A percentile compares a stretch with the other conserved stretches of the same genome.
phyloP scores from a whole-genome alignment of 2,113 vertebrate species.

The Nannospalax galili region DNA sequence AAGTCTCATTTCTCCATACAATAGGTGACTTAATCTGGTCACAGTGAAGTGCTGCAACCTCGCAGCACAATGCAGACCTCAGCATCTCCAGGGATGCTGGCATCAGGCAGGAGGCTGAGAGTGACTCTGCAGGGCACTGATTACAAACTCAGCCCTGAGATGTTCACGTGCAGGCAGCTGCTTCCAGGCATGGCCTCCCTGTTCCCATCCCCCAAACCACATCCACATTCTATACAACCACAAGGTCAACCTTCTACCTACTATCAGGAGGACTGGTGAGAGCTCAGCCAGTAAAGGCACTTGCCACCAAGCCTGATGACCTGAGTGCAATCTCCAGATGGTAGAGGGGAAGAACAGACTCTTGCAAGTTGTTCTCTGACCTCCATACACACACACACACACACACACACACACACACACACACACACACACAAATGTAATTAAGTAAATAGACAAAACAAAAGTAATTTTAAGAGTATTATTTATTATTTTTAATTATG shows the following conservation, averaged over 20 bases:
- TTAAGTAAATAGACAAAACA: no score
- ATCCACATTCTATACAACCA: neutral
- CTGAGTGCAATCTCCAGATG: neutral
- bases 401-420: no score
- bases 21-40: slow-evolving; percentile 58
- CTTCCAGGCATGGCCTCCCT: neutral
- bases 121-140: neutral
- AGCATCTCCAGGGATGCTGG: neutral
- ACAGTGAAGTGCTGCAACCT: neutral
- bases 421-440: no score
- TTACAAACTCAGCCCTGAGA: neutral
- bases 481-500: no score
- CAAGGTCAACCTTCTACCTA: neutral
- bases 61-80: neutral
- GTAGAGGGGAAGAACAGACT: neutral
- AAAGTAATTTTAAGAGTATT: no score
- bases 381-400: no score
- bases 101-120: neutral
- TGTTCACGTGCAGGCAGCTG: neutral
- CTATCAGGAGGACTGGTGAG: neutral
- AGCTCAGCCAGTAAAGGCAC: neutral
- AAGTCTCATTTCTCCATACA: slow-evolving; percentile 33
- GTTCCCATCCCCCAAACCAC: neutral
- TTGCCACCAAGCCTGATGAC: neutral
- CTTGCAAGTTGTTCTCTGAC: neutral